Evolutionary conservation across 2,113 vertebrate genomes (phyloP).

Genomic region (Gallinago paraguaiae): DNA sequence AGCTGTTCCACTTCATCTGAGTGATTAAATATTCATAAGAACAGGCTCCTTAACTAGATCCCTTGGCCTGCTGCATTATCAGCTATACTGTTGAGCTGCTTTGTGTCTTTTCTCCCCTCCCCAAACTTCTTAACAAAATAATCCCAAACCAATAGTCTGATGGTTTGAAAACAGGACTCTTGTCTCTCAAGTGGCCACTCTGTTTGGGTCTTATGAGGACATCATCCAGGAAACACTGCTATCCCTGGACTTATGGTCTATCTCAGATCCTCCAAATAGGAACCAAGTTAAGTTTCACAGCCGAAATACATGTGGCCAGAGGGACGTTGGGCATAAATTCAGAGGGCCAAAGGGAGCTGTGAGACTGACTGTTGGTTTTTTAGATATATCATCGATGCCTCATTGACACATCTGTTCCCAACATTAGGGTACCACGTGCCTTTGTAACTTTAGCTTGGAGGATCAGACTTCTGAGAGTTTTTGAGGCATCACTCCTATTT

Average conservation of each 20-base stretch:
- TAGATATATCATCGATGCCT: not conserved
- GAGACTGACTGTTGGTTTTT: not conserved
- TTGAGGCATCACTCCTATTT: not conserved
- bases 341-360: not conserved
- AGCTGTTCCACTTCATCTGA: not conserved
- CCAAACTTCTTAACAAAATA: not conserved
- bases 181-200: not conserved
- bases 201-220: not conserved
- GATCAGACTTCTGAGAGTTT: not conserved
- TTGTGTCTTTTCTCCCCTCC: not conserved
- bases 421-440: not conserved
- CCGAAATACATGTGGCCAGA: not conserved
- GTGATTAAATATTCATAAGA: not conserved
- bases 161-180: not conserved
- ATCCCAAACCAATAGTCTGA: not conserved
- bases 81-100: not conserved
- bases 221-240: not conserved
- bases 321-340: not conserved
- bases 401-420: not conserved
- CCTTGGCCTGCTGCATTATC: not conserved
- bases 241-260: not conserved
- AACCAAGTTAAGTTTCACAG: not conserved
- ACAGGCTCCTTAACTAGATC: not conserved
- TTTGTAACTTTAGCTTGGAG: not conserved
- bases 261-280: not conserved